These are phyloP conservation scores for Spinibarbus caldwelli DNA, from an alignment of 2,797 vertebrate genomes.

Conservation along the genomic window DNA sequence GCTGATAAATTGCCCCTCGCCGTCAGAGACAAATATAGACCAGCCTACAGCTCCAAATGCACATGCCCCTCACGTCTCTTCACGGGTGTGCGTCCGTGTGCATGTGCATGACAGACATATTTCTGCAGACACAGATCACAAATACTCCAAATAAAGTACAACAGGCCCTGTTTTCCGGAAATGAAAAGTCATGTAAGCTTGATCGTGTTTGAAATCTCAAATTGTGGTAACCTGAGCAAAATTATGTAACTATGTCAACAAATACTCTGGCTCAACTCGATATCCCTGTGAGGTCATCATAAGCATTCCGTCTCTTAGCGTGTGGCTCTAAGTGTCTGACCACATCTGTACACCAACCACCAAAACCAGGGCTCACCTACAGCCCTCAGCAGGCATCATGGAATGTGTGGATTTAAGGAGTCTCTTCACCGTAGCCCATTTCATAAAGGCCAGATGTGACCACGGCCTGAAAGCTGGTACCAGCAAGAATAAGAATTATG, in stretches of 20 bases:
- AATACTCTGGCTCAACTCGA: conserved; percentile 46
- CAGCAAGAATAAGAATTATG: conserved; percentile 61
- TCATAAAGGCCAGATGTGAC: conserved; percentile 63
- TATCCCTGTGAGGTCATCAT: conserved; percentile 55
- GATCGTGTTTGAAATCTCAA: conserved; percentile 2
- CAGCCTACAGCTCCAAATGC: conserved; percentile 26
- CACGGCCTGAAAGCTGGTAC: conserved; percentile 57
- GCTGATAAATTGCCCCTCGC: conserved; percentile 41
- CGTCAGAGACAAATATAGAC: conserved; percentile 53
- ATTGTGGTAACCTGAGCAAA: conserved; percentile 30
- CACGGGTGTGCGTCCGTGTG: neutral
- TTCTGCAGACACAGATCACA: neutral
- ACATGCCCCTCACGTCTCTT: neutral
- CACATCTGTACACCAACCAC: neutral
- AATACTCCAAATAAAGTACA: neutral
- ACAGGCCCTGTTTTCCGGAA: neutral
- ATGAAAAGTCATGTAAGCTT: neutral
- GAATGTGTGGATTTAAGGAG: conserved; percentile 53
- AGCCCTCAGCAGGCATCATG: conserved; percentile 26
- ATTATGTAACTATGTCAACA: conserved; percentile 38
- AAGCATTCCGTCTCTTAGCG: conserved; percentile 47
- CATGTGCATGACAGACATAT: neutral
- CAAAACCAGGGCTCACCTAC: conserved; percentile 13
- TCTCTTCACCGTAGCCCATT: conserved; percentile 64
- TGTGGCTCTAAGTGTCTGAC: conserved; percentile 29